Evolutionary conservation across 2,113 vertebrate genomes (phyloP), one percentile per base, ranked within the genome.

Genomic region (Tragulus kanchil): DNA sequence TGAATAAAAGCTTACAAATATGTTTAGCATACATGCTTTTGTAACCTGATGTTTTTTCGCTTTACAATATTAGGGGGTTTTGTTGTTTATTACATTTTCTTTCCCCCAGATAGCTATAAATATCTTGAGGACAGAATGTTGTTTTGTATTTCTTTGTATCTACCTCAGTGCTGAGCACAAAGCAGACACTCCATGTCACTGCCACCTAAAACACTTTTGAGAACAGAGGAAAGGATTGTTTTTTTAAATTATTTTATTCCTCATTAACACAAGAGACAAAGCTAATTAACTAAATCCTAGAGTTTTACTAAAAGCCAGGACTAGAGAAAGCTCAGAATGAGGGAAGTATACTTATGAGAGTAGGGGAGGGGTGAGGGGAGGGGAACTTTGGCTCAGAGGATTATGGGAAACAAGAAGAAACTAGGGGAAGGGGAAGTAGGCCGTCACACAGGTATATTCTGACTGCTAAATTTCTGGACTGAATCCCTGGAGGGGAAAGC

Each of bases 1-100:
- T 67, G 42, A 89, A 90, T 87, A 95, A 78, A 90, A 77, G 61
- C 69, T 4, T 69, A 25, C 54, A 82, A 79, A 62, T 90, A 85
- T 67, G 71, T 86, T 85, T 45, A 94, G 64, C 48, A 50, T 17
- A 52, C 5, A 42, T 14, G 45, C 54, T 75, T 90, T 75, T 64
- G 5, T 82, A 69, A 85, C 13, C n/a, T 89, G 64, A 85, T 89
- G 23, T 81, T 88, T 97, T 97, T 97, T 85, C 52, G 64, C n/a
- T 84, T 90, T 64, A 69, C 0, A n/a, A 12, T 50, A 59, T 31
- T 62, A 81, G 78, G 54, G 23, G 75, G 75, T 92, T 56, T 61
- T 65, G 52, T 75, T 64, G n/a, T 85, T 85, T 83, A 77, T 77
- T 92, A 45, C 8, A 48, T 82, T 58, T 92, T 92, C 42, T 85